A percentile compares a stretch with the other conserved stretches of the same genome.
phyloP scores from a whole-genome alignment of 2,113 vertebrate species.

The Eonycteris spelaea region DNA sequence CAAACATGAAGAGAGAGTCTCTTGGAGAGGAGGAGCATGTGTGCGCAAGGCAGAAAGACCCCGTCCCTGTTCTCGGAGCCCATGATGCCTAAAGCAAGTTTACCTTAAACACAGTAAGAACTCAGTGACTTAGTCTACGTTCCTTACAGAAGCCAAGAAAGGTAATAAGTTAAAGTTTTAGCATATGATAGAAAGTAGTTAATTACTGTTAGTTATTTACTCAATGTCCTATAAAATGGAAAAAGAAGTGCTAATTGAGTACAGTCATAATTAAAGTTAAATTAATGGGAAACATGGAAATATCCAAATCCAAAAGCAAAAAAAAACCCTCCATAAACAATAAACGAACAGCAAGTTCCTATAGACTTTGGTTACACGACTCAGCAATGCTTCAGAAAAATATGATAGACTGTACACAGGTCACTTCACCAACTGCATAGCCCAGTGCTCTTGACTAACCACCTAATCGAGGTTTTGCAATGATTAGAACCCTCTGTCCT shows the following conservation, averaged over 20 bases:
- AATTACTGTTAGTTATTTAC: neutral
- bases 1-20: neutral
- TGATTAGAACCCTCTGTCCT: neutral
- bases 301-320: neutral
- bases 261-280: neutral
- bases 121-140: neutral
- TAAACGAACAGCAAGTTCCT: neutral
- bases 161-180: neutral
- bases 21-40: neutral
- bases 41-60: neutral
- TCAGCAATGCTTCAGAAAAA: neutral
- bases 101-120: neutral
- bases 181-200: neutral
- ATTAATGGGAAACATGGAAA: neutral
- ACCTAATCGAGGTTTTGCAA: neutral
- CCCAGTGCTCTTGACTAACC: neutral
- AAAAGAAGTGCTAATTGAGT: neutral
- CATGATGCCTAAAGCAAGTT: neutral
- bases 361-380: neutral
- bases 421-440: neutral
- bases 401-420: accelerated
- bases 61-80: neutral
- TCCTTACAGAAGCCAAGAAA: neutral
- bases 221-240: neutral
- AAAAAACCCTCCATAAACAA: neutral